Evolutionary conservation across 2,797 vertebrate genomes (phyloP).

Genomic region (Enteromius radiatus): DNA sequence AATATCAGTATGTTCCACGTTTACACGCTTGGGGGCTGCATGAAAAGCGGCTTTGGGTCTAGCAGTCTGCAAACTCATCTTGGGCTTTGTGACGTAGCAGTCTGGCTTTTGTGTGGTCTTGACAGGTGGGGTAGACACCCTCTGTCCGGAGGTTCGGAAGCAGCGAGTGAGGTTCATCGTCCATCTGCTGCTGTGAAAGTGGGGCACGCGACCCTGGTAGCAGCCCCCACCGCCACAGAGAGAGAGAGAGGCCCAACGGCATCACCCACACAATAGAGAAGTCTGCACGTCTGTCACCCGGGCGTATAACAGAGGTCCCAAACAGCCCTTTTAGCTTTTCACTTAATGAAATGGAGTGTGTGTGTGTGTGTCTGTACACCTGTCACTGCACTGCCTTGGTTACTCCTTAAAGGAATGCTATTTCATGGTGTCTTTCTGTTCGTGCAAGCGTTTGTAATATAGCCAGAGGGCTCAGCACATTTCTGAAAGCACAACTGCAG

Average conservation of each 20-base stretch:
- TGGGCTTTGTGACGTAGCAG: slow-evolving; percentile 48
- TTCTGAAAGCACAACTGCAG: slow-evolving; percentile 25
- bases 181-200: slow-evolving; percentile 69
- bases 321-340: slow-evolving; percentile 73
- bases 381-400: slow-evolving; percentile 21
- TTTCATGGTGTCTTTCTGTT: slow-evolving; percentile 37
- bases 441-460: slow-evolving; percentile 19
- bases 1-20: slow-evolving; percentile 33
- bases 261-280: slow-evolving; percentile 66
- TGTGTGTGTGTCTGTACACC: slow-evolving; percentile 55
- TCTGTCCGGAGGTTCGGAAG: slow-evolving; percentile 45
- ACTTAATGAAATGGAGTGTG: slow-evolving; percentile 74
- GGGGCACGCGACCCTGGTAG: slow-evolving; percentile 70
- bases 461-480: slow-evolving; percentile 38
- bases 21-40: slow-evolving; percentile 16
- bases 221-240: slow-evolving; percentile 72
- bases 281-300: slow-evolving; percentile 76
- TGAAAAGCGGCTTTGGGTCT: slow-evolving; percentile 33
- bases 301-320: slow-evolving; percentile 61
- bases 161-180: slow-evolving; percentile 58
- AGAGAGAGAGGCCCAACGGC: slow-evolving; percentile 37
- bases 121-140: slow-evolving; percentile 65
- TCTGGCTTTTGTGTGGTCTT: slow-evolving; percentile 53
- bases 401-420: slow-evolving; percentile 46
- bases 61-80: slow-evolving; percentile 39